Percentiles rank a stretch among this genome's conserved stretches.
These are phyloP conservation scores for Phrynocephalus versicolor DNA, from an alignment of 2,113 vertebrate genomes.

Conservation along the genomic window DNA sequence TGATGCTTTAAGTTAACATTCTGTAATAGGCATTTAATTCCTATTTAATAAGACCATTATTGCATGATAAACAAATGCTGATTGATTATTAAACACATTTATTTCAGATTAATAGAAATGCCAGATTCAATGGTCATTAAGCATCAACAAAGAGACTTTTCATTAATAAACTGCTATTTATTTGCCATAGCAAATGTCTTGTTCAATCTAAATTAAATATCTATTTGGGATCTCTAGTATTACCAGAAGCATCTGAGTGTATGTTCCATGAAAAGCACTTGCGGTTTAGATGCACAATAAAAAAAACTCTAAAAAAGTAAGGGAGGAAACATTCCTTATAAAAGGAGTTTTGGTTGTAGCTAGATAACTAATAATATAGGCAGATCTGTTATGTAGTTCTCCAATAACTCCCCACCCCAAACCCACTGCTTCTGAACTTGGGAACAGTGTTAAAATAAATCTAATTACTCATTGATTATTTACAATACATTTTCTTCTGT, in stretches of 20 bases:
- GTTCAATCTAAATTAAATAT: conserved; percentile 79
- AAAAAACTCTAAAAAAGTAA: conserved; percentile 50
- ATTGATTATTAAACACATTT: conserved; percentile 81
- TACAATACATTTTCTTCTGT: conserved; percentile 52
- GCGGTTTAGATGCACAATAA: conserved; percentile 60
- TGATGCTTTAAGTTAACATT: conserved; percentile 50
- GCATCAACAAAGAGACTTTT: conserved; percentile 68
- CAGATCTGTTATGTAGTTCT: conserved; percentile 36
- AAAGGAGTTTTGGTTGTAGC: conserved; percentile 54
- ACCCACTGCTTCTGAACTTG: conserved; percentile 54
- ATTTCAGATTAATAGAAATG: conserved; percentile 74
- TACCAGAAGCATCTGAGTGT: conserved; percentile 65
- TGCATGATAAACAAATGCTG: conserved; percentile 68
- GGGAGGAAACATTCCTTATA: conserved; percentile 43
- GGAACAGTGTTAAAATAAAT: conserved; percentile 54
- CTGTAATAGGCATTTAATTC: conserved; percentile 57
- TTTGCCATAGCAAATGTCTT: conserved; percentile 71
- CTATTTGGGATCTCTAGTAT: conserved; percentile 65
- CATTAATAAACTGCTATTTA: conserved; percentile 78
- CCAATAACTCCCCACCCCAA: conserved; percentile 51
- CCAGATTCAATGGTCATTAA: conserved; percentile 72
- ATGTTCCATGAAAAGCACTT: conserved; percentile 64
- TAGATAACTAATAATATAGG: conserved; percentile 56
- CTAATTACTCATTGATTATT: conserved; percentile 53
- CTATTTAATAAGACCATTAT: conserved; percentile 74